Conservation (phyloP, 1,140 invertebrate species). For the Procambarus virginalis region DNA sequence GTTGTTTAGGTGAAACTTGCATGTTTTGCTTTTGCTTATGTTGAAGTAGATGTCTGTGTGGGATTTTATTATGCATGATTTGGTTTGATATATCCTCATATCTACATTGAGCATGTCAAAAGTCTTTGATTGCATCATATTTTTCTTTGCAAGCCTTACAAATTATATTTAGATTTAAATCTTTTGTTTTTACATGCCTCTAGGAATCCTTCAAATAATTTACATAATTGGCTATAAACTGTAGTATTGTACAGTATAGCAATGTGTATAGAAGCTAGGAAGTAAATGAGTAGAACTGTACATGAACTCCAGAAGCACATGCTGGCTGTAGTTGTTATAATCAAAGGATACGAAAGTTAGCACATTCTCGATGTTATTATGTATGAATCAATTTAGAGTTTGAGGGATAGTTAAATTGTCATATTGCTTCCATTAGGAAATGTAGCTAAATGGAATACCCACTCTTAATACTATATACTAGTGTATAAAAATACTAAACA, state of each 20-base stretch:
- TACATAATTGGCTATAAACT: not conserved
- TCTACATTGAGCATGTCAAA: not conserved
- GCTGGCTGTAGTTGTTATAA: no score
- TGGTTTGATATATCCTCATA: not conserved
- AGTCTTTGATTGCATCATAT: not conserved
- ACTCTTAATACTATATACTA: not conserved
- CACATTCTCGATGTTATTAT: not conserved
- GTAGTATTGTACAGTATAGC: not conserved
- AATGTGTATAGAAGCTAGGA: constrained; percentile 5
- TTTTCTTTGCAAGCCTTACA: not conserved
- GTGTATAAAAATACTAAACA: not conserved
- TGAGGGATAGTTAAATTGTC: not conserved
- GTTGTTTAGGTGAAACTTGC: no score
- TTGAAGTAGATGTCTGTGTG: no score
- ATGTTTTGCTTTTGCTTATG: no score
- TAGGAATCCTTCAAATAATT: constrained; percentile 1
- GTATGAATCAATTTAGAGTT: not conserved
- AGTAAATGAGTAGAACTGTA: no score
- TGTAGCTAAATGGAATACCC: not conserved
- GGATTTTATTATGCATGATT: no score
- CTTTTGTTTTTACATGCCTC: constrained; percentile 16
- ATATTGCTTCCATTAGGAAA: not conserved
- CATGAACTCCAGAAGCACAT: no score
- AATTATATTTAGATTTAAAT: not conserved
- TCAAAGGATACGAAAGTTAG: no score